phyloP scores from a whole-genome alignment of 2,888 invertebrate species.

The Hetaerina titia region DNA sequence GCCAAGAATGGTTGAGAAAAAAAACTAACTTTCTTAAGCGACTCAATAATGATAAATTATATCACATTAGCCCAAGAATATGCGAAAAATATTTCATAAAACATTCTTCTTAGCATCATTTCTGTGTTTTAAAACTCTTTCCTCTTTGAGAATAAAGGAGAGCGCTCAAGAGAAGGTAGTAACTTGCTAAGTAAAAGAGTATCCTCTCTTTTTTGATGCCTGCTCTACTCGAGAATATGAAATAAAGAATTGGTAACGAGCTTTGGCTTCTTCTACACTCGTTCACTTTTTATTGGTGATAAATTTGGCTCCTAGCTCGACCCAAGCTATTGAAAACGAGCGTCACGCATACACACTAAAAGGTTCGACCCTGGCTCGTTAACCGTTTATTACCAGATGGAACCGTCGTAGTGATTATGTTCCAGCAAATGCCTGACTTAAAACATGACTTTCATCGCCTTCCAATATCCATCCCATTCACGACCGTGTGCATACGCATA shows the following conservation, averaged over 20 bases:
- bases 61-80: not conserved
- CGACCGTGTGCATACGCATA: not conserved
- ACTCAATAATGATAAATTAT: not conserved
- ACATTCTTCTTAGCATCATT: not conserved
- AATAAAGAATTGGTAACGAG: not conserved
- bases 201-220: not conserved
- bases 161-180: not conserved
- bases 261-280: not conserved
- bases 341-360: not conserved
- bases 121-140: not conserved
- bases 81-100: not conserved
- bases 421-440: not conserved
- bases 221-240: not conserved
- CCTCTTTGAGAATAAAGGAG: not conserved
- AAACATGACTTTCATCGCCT: not conserved
- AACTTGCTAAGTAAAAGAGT: too few species aligned
- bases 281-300: not conserved
- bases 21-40: not conserved
- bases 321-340: not conserved
- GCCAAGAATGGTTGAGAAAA: not conserved
- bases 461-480: not conserved
- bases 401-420: not conserved
- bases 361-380: not conserved
- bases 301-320: not conserved
- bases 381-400: not conserved